These are phyloP conservation scores for Amblyjoppa proteus DNA, from an alignment of 2,888 invertebrate species.

Conservation along the genomic window DNA sequence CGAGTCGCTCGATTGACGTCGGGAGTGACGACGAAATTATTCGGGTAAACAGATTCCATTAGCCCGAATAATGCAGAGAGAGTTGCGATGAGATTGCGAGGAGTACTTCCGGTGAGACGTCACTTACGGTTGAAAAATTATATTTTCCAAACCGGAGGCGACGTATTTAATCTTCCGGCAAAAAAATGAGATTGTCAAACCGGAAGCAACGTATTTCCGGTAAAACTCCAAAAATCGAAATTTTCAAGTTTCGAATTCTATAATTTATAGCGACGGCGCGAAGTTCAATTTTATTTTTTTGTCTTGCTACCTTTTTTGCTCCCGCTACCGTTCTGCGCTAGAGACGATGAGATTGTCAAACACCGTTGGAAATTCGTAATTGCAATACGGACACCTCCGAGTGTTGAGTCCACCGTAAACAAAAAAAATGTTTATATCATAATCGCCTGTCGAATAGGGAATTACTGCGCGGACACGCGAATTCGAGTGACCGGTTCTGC, in stretches of 20 bases:
- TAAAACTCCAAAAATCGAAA: too few species aligned
- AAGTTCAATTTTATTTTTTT: background rate
- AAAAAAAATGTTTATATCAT: background rate
- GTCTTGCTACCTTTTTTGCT: background rate
- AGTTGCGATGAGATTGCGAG: background rate
- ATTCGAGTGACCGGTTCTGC: constrained; percentile 10
- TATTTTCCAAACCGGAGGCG: too few species aligned
- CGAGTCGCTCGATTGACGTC: background rate
- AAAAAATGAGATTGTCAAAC: too few species aligned
- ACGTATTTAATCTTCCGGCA: too few species aligned
- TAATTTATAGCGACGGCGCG: background rate
- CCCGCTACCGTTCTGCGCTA: constrained; percentile 10
- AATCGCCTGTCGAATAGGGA: background rate
- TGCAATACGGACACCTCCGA: background rate
- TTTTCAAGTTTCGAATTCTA: too few species aligned
- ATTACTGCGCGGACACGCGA: background rate
- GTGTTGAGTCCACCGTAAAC: background rate
- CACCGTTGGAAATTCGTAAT: background rate
- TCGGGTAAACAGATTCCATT: background rate
- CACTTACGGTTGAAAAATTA: background rate
- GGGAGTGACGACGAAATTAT: background rate
- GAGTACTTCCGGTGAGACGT: background rate
- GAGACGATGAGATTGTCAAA: constrained; percentile 21
- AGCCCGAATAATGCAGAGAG: background rate
- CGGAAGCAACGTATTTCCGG: too few species aligned